Conservation (phyloP, 2,113 vertebrate genomes). For the Cyanoramphus novaezelandiae region DNA sequence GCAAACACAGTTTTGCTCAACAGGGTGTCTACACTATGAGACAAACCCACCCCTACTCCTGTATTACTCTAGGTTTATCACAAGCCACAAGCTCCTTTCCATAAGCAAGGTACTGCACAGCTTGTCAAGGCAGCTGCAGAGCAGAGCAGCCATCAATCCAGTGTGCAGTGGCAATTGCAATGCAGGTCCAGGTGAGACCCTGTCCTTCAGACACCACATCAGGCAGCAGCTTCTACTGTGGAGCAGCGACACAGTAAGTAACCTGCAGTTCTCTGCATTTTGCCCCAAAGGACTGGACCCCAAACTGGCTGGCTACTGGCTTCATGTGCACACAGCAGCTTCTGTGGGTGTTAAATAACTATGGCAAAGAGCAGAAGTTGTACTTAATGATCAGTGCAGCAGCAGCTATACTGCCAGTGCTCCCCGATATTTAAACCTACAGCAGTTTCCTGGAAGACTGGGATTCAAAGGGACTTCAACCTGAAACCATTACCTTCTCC, state of each 20-base stretch:
- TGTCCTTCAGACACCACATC: background rate
- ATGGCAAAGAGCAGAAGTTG: background rate
- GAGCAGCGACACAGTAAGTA: rapidly evolving
- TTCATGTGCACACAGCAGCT: background rate
- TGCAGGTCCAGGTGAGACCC: background rate
- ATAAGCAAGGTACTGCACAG: background rate
- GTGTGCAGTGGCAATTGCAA: background rate
- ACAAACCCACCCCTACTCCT: background rate
- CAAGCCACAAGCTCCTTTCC: background rate
- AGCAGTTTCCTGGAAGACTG: background rate
- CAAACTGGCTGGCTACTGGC: background rate
- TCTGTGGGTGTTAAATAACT: background rate
- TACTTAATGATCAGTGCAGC: background rate
- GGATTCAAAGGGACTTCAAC: background rate
- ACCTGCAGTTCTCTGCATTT: background rate
- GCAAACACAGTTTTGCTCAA: background rate
- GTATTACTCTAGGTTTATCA: background rate
- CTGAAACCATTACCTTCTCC: background rate
- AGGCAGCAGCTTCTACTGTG: background rate
- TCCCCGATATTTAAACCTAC: background rate
- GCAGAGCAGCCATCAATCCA: too few relatives aligned
- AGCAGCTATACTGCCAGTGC: background rate
- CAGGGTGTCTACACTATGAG: too few relatives aligned
- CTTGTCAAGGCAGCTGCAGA: background rate
- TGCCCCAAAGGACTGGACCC: background rate